Percentiles rank a stretch among this genome's conserved stretches.
Conservation (phyloP, 2,888 invertebrate genomes). For the Philopedon plagiatum region DNA sequence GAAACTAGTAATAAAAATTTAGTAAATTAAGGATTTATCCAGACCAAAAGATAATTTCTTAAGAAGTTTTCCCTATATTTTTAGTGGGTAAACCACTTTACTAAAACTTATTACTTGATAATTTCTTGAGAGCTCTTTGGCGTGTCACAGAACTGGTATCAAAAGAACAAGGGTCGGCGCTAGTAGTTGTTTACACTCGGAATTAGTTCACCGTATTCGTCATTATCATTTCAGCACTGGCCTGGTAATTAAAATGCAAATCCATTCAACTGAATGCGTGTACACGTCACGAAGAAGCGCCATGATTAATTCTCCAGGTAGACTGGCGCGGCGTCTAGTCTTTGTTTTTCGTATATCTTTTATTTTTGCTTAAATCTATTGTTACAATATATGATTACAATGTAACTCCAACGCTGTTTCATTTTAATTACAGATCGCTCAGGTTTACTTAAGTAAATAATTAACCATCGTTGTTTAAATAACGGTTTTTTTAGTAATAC, state of each 20-base stretch:
- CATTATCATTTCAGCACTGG: slow-evolving; percentile 77
- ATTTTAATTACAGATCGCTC: slow-evolving; percentile 22
- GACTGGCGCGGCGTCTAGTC: slow-evolving; percentile 50
- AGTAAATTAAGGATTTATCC: too few relatives aligned
- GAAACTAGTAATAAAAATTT: too few relatives aligned
- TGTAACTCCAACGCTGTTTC: slow-evolving; percentile 20
- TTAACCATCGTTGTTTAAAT: neutral
- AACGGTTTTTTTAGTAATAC: neutral
- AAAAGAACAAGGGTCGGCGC: slow-evolving; percentile 48
- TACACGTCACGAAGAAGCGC: slow-evolving; percentile 69
- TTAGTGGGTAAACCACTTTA: too few relatives aligned
- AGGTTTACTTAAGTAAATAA: neutral
- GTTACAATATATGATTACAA: slow-evolving; percentile 19
- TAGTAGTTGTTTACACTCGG: slow-evolving; percentile 67
- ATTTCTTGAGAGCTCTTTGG: slow-evolving; percentile 35
- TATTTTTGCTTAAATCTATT: slow-evolving; percentile 19
- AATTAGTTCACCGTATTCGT: slow-evolving; percentile 65
- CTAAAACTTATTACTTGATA: neutral
- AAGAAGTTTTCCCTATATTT: too few relatives aligned
- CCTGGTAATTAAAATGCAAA: slow-evolving; percentile 72
- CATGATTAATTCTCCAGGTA: slow-evolving; percentile 71
- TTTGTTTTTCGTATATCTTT: slow-evolving; percentile 33
- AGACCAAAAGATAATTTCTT: too few relatives aligned
- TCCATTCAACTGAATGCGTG: slow-evolving; percentile 70
- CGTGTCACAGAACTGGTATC: slow-evolving; percentile 31